Base-by-base conservation (phyloP, 2,888 invertebrate species). In the Lasioglossum villosulum region DNA sequence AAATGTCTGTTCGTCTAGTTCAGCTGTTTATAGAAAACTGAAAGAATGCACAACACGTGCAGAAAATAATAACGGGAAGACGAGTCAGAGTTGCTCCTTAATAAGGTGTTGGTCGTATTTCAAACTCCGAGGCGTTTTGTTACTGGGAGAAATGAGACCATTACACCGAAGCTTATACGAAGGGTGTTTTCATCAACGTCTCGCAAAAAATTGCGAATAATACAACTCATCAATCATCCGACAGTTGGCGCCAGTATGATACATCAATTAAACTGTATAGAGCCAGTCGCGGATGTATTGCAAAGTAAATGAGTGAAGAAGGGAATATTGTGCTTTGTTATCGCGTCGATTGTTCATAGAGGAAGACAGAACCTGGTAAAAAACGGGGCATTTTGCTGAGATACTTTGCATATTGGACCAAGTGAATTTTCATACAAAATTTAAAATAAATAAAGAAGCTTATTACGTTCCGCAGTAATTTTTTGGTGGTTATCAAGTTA, bases 61-160 rank as follows among this genome's bases (percentile, higher is more conserved):
- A 30, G 59, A 87, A 83, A 88, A 87, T 84, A 80, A 89, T 82
- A 78, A 71, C 52, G 72, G 45, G 70, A 27, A 48, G 75, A 73
- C 59, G 52, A 78, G 75, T 86, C 82, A 45, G 86, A 81, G 88
- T 90, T 85, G 86, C 83, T 71, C 74, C 42, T 89, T 90, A 90
- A 90, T 90, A 90, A 90, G 86, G 79, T 78, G 86, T 37, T 39
- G 75, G 87, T 82, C 79, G 89, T 90, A 89, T 90, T 85, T 88
- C 88, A 83, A 75, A 81, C 78, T 81, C 82, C 14, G 39, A 59
- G 68, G 71, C 75, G 89, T 83, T 90, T 88, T 86, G 90, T 90
- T 89, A 89, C 83, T 48, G 27, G 74, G 68, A 80, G 78, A 83
- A 86, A 83, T 75, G 82, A 83, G 73, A 77, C 84, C 83, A 89